Percentiles rank a stretch among this genome's conserved stretches.
Conservation (phyloP, 2,113 vertebrate species). For the Rhinolophus sinicus region DNA sequence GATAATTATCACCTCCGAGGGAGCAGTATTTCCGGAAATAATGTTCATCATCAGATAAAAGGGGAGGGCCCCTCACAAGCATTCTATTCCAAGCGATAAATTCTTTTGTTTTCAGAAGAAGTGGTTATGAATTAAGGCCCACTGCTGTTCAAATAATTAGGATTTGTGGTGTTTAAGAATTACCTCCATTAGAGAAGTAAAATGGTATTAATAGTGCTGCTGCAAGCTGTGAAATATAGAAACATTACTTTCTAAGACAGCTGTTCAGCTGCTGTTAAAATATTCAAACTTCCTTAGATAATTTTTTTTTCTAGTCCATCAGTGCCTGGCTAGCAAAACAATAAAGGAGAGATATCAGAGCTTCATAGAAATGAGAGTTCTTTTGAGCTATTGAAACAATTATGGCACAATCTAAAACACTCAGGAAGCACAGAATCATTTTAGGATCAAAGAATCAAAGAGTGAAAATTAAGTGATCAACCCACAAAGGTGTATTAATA, state of each 20-base stretch:
- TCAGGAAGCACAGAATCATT: not conserved
- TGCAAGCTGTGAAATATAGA: slow-evolving; percentile 79
- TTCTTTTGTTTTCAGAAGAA: slow-evolving; percentile 71
- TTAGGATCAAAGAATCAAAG: not conserved
- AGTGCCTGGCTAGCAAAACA: slow-evolving; percentile 42
- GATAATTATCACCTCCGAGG: slow-evolving; percentile 74
- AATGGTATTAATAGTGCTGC: slow-evolving; percentile 65
- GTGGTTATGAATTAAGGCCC: slow-evolving; percentile 78
- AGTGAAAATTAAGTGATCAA: not conserved
- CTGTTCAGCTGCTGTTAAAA: slow-evolving; percentile 76
- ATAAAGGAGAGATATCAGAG: slow-evolving; percentile 45
- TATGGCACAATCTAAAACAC: not conserved
- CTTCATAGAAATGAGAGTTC: not conserved
- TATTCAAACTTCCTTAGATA: slow-evolving; percentile 37
- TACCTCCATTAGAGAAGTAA: slow-evolving; percentile 80
- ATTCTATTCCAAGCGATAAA: slow-evolving; percentile 59
- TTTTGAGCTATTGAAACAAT: slow-evolving; percentile 45
- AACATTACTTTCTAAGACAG: slow-evolving; percentile 76
- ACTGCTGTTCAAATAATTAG: slow-evolving; percentile 82
- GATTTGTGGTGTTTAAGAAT: slow-evolving; percentile 83
- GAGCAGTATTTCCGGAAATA: slow-evolving; percentile 56
- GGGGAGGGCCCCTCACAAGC: not conserved
- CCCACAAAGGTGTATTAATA: not conserved
- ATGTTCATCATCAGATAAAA: slow-evolving; percentile 71
- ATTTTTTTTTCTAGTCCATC: not conserved